Evolutionary conservation across 2,113 vertebrate species (phyloP).

Genomic region (Harpagus bidentatus): DNA sequence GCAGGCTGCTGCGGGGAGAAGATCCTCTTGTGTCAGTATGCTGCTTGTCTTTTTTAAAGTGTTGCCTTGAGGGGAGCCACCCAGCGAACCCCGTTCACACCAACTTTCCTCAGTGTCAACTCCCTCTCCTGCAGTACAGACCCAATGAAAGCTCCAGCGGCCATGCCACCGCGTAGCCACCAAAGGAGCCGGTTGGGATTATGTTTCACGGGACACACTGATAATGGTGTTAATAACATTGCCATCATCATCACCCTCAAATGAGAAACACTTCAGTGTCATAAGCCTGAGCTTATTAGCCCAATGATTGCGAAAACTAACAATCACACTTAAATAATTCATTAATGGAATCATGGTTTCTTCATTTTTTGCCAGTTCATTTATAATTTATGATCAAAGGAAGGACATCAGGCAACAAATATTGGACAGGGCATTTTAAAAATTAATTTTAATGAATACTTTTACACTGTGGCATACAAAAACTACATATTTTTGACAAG

Average conservation of each 20-base stretch:
- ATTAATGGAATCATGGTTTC: background rate
- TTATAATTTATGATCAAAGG: constrained; percentile 62
- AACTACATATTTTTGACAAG: constrained; percentile 2
- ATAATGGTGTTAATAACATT: background rate
- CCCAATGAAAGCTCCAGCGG: accelerated
- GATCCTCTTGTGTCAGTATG: background rate
- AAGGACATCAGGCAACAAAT: constrained; percentile 55
- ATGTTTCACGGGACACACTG: background rate
- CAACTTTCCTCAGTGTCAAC: accelerated
- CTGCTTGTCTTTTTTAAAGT: background rate
- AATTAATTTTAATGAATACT: constrained; percentile 65
- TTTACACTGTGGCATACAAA: background rate
- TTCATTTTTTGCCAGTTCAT: constrained; percentile 41
- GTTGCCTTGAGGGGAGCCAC: background rate
- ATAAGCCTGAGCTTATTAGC: constrained; percentile 8
- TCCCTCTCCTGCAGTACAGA: background rate
- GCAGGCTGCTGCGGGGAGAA: constrained; percentile 66
- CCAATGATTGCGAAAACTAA: constrained; percentile 41
- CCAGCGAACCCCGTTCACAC: background rate
- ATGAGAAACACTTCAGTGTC: background rate
- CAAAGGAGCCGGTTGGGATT: background rate
- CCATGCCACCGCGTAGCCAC: accelerated
- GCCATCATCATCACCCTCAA: background rate
- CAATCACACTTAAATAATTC: constrained; percentile 57
- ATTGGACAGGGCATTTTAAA: constrained; percentile 57